Conservation (phyloP, 2,797 vertebrate genomes). For the Antennarius maculatus region DNA sequence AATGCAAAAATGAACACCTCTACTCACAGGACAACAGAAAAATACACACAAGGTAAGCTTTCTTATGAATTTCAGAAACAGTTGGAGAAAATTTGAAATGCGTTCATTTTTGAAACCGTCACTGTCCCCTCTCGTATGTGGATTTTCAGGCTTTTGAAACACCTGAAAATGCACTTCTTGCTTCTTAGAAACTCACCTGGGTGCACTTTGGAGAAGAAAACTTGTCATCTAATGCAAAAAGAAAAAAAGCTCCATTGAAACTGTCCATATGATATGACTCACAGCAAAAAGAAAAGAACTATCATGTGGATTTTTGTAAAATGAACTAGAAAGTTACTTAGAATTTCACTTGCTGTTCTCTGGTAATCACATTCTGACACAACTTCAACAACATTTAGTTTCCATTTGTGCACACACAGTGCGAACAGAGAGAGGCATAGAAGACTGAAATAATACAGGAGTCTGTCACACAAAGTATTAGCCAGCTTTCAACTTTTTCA, state of each 20-base stretch:
- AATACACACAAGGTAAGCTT: neutral
- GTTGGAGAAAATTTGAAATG: constrained; percentile 11
- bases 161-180: constrained; percentile 5
- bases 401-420: neutral
- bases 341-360: neutral
- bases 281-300: neutral
- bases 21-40: neutral
- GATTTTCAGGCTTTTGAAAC: constrained; percentile 12
- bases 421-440: neutral
- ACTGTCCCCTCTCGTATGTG: neutral
- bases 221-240: constrained; percentile 29
- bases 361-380: neutral
- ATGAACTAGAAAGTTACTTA: neutral
- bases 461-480: neutral
- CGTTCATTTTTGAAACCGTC: constrained; percentile 14
- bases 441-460: neutral
- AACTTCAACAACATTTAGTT: neutral
- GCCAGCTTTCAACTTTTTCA: constrained; percentile 36
- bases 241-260: constrained; percentile 27
- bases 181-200: constrained; percentile 22
- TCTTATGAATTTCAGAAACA: neutral
- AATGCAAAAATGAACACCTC: neutral
- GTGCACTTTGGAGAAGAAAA: constrained; percentile 1
- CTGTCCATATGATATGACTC: constrained; percentile 14
- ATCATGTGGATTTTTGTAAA: constrained; percentile 9